Percentiles rank a stretch among this genome's conserved stretches.
Conservation (phyloP, 2,113 vertebrate species). For the Pachyramphus minor region DNA sequence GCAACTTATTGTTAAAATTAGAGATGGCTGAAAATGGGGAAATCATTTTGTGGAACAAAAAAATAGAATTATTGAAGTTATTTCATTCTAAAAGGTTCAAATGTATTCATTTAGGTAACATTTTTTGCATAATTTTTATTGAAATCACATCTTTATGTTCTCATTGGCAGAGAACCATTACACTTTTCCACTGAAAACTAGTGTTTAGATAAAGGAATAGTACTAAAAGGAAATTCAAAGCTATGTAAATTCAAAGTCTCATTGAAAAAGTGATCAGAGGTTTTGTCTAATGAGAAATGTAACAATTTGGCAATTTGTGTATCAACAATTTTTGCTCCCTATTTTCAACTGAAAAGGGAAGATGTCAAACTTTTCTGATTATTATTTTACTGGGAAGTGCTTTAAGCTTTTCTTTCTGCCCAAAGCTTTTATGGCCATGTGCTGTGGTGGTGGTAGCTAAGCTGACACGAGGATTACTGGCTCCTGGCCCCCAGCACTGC, state of each 20-base stretch:
- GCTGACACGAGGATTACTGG: background rate
- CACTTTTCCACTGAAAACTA: background rate
- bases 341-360: background rate
- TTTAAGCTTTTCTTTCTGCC: background rate
- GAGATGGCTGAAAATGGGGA: slow-evolving; percentile 39
- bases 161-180: background rate
- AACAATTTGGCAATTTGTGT: background rate
- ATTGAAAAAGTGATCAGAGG: background rate
- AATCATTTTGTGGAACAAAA: slow-evolving; percentile 12
- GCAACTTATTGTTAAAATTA: slow-evolving; percentile 61
- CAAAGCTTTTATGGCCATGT: background rate
- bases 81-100: background rate
- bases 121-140: background rate
- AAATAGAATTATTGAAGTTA: background rate
- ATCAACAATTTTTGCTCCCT: background rate
- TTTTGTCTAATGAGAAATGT: background rate
- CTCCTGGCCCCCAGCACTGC: background rate
- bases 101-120: background rate
- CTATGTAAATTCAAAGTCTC: background rate
- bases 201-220: background rate
- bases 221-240: background rate
- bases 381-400: background rate
- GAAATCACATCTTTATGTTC: background rate
- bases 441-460: background rate
- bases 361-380: background rate